Evolutionary conservation across 2,797 vertebrate species (phyloP).

Genomic region (Paedocypris micromegethes): DNA sequence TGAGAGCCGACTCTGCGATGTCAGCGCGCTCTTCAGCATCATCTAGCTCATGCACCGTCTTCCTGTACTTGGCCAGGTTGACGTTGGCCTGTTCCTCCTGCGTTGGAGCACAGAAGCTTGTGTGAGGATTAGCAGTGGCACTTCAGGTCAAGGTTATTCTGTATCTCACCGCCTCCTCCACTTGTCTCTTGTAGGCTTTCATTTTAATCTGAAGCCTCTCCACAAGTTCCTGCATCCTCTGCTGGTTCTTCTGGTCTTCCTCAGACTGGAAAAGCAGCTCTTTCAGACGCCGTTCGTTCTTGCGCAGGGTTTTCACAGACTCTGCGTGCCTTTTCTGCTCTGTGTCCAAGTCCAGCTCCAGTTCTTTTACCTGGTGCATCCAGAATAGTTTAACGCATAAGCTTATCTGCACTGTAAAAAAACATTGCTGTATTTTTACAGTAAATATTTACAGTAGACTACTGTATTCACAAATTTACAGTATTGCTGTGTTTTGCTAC

Average conservation of each 20-base stretch:
- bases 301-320: constrained; percentile 74
- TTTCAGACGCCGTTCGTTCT: constrained; percentile 76
- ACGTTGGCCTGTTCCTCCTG: constrained; percentile 78
- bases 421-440: too few relatives aligned
- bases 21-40: constrained; percentile 76
- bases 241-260: constrained; percentile 80
- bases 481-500: not conserved
- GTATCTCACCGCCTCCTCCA: constrained; percentile 71
- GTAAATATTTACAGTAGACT: too few relatives aligned
- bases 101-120: not conserved
- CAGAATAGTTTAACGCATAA: too few relatives aligned
- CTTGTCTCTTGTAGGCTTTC: constrained; percentile 81
- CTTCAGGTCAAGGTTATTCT: not conserved
- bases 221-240: constrained; percentile 76
- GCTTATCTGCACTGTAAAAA: too few relatives aligned
- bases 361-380: constrained; percentile 67
- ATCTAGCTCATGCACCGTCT: constrained; percentile 75
- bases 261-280: constrained; percentile 78
- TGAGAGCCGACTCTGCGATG: constrained; percentile 73
- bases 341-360: constrained; percentile 72
- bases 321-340: constrained; percentile 73
- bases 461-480: too few relatives aligned
- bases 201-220: constrained; percentile 79
- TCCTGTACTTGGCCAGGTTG: constrained; percentile 76
- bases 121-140: not conserved